phyloP scores from a whole-genome alignment of 2,888 invertebrate genomes.

The Schrankia costaestrigalis region DNA sequence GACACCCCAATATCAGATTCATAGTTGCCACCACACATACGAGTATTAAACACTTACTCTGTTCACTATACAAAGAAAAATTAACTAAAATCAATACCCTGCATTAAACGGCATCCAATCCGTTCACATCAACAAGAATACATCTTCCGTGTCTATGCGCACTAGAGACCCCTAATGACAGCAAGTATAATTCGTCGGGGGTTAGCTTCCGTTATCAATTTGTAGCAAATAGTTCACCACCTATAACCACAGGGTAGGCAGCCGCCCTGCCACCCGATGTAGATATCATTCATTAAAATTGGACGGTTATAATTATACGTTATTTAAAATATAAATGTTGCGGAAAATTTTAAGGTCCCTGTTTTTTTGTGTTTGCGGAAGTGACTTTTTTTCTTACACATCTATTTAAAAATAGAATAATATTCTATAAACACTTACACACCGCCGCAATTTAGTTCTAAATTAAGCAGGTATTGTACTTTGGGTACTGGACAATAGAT shows the following conservation, averaged over 20 bases:
- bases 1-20: too few relatives aligned
- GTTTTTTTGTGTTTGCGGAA: too few relatives aligned
- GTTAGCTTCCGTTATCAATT: slow-evolving; percentile 60
- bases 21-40: too few relatives aligned
- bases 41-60: not conserved
- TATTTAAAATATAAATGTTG: slow-evolving; percentile 11
- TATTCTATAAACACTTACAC: too few relatives aligned
- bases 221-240: slow-evolving; percentile 50
- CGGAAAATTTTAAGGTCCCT: too few relatives aligned
- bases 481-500: too few relatives aligned
- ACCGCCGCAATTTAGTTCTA: too few relatives aligned
- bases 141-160: slow-evolving; percentile 40
- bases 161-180: slow-evolving; percentile 51
- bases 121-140: slow-evolving; percentile 14
- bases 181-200: slow-evolving; percentile 38
- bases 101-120: slow-evolving; percentile 15
- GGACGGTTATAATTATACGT: slow-evolving; percentile 24
- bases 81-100: too few relatives aligned
- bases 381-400: too few relatives aligned
- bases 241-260: slow-evolving; percentile 50
- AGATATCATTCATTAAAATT: slow-evolving; percentile 42
- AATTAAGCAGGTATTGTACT: too few relatives aligned
- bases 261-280: slow-evolving; percentile 24
- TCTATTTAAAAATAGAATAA: not conserved
- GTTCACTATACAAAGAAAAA: not conserved